These are phyloP conservation scores for Probosciger aterrimus DNA, from an alignment of 2,113 vertebrate species.

Conservation along the genomic window DNA sequence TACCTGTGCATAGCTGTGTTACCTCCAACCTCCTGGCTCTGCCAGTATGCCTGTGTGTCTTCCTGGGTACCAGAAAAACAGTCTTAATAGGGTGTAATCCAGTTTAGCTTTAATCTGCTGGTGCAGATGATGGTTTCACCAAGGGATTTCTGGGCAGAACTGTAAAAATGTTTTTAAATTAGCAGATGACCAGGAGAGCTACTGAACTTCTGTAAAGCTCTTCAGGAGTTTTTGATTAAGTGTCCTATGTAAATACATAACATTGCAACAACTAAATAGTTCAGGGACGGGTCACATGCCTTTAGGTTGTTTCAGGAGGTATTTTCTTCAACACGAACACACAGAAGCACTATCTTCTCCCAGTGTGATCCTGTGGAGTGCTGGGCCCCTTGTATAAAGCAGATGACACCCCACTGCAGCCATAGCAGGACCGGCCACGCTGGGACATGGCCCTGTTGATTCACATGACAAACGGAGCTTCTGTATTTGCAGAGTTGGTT, in stretches of 20 bases:
- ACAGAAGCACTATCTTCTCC: neutral
- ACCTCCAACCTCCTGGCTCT: neutral
- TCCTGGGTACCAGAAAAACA: neutral
- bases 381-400: neutral
- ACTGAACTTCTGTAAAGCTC: neutral
- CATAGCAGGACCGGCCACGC: accelerated
- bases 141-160: neutral
- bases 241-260: neutral
- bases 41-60: accelerated
- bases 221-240: neutral
- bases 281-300: neutral
- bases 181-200: neutral
- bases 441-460: neutral
- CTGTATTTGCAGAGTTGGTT: neutral
- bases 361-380: too few species aligned
- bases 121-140: neutral
- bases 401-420: neutral
- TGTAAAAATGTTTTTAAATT: neutral
- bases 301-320: neutral
- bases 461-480: neutral
- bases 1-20: neutral
- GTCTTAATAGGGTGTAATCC: neutral
- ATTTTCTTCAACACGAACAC: neutral
- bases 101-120: neutral
- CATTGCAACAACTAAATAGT: neutral